Base-by-base conservation (phyloP, 2,113 vertebrate genomes). In the Erpornis zantholeuca region DNA sequence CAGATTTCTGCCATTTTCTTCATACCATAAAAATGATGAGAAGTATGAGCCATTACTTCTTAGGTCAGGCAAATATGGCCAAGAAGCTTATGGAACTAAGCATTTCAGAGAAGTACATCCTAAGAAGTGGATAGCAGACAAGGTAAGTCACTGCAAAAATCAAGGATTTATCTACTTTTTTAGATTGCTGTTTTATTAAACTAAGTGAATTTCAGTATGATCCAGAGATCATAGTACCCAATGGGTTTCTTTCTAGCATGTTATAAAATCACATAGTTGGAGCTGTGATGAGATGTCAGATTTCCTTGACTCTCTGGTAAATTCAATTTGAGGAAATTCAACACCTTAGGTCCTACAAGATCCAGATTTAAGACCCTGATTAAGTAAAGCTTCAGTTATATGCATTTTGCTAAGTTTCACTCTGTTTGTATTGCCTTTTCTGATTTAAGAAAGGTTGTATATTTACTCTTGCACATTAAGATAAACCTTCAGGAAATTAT, bases 1-100 rank as follows among this genome's bases (percentile, higher is more conserved):
- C 97, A 99, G 99, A 86, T 99, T 99, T 95, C 94, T 98, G 75
- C 98, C 97, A 19, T 98, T 98, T 93, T 96, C 98, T 83, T 98
- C 97, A 1, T 64, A 96, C 54, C 95, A 95, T 70, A 98, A 97
- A 94, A 97, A 97, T 45, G 82, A 97, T 45, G 82, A 96, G 87
- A 98, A 96, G 29, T 98, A 98, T 36, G 42, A 97, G 14, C 96
- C 97, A 44, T 96, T 97, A 27, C 89, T 98, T 53, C 94, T 97
- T 66, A 96, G 95, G 13, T 96, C 96, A 61, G 97, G 78, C 90
- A 97, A 98, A 82, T 98, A 98, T 31, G 70, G 86, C 19, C 81
- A 82, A 47, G 69, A 85, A 84, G 76, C 95, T 77, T 98, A 97
- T 1, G 97, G 97, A 73, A 86, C 63, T 66, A 98, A 98, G 80